phyloP scores from a whole-genome alignment of 2,888 invertebrate species.

The Taphrorychus bicolor region DNA sequence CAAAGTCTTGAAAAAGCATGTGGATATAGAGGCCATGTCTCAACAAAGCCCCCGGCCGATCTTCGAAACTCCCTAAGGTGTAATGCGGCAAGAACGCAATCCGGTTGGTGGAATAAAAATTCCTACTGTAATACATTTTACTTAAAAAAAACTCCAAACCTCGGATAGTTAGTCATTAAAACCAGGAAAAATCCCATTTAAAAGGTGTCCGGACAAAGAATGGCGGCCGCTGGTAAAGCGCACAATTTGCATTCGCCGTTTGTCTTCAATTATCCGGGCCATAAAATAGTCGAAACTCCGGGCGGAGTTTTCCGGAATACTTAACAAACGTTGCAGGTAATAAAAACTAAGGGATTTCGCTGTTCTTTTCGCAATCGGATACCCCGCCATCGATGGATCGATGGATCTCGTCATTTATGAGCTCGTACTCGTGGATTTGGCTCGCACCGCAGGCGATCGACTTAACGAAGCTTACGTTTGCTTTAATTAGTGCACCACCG shows the following conservation, averaged over 20 bases:
- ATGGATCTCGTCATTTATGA: conserved; percentile 27
- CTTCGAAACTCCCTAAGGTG: too few species aligned
- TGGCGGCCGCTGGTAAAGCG: conserved; percentile 17
- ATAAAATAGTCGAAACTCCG: conserved; percentile 31
- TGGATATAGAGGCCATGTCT: too few species aligned
- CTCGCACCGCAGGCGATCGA: conserved; percentile 42
- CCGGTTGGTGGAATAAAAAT: not conserved
- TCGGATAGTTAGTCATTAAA: not conserved
- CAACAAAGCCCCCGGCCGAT: too few species aligned
- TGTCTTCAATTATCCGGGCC: conserved; percentile 35
- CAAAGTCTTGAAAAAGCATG: too few species aligned
- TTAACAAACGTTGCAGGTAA: conserved; percentile 37
- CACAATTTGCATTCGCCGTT: conserved; percentile 34
- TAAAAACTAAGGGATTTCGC: conserved; percentile 37
- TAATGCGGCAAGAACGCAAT: too few species aligned
- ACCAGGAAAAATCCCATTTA: not conserved
- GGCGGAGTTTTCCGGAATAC: conserved; percentile 29
- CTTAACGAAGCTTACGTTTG: conserved; percentile 50
- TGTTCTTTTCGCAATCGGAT: not conserved
- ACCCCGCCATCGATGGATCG: conserved; percentile 12
- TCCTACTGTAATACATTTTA: not conserved
- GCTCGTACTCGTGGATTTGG: conserved; percentile 20
- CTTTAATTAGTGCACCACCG: conserved; percentile 51
- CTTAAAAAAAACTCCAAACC: not conserved
- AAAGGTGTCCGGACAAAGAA: conserved; percentile 4